phyloP scores from a whole-genome alignment of 2,888 invertebrate genomes.

The Schizaphis graminum region DNA sequence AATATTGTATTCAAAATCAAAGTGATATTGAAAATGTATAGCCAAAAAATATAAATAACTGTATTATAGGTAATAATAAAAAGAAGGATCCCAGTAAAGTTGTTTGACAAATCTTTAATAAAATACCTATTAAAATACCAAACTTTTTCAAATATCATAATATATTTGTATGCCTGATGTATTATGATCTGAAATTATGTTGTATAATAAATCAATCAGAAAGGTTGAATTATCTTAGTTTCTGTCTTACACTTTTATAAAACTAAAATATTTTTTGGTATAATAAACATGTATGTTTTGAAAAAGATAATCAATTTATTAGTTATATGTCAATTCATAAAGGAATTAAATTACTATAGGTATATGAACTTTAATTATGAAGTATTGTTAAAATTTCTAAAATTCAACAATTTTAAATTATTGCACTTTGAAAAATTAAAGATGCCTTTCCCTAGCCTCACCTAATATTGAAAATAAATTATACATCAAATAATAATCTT shows the following conservation, averaged over 20 bases:
- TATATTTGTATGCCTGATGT: background rate
- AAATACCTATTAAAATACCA: background rate
- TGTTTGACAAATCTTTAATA: background rate
- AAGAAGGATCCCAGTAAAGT: background rate
- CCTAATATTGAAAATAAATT: background rate
- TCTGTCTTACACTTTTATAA: background rate
- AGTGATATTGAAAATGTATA: constrained; percentile 8
- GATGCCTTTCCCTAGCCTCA: background rate
- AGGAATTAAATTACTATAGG: background rate
- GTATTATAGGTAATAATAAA: background rate
- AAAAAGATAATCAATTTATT: background rate
- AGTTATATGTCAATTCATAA: background rate
- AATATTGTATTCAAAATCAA: background rate
- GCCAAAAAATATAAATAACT: background rate
- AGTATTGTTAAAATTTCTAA: background rate
- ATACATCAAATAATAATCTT: background rate
- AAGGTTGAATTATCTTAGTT: background rate
- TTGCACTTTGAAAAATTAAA: background rate
- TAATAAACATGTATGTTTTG: background rate
- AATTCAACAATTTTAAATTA: background rate
- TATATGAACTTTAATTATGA: background rate
- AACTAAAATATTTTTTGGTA: no score
- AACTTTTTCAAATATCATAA: background rate
- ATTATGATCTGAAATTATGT: background rate
- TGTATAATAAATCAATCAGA: background rate